phyloP scores from a whole-genome alignment of 2,113 vertebrate genomes.

The Dissostichus mawsoni region DNA sequence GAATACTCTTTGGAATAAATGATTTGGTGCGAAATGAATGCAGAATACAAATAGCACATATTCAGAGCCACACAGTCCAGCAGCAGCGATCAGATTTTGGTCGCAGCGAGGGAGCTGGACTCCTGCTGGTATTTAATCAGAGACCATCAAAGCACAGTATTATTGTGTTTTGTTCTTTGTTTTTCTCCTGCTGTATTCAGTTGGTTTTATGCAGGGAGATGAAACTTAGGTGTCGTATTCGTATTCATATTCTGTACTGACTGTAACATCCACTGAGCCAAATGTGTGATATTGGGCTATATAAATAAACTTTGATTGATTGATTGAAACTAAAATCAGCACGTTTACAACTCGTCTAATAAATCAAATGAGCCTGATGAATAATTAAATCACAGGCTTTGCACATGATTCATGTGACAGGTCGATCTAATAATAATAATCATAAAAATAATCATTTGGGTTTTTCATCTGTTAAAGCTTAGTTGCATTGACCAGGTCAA shows the following conservation, averaged over 20 bases:
- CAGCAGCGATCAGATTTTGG: background rate
- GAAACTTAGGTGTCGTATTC: too few species aligned
- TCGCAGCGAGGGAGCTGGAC: conserved; percentile 6
- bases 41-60: conserved; percentile 30
- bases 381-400: background rate
- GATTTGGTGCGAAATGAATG: conserved; percentile 1
- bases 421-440: background rate
- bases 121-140: conserved; percentile 32
- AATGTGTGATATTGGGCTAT: too few species aligned
- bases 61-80: background rate
- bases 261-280: too few species aligned
- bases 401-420: background rate
- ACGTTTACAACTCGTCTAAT: background rate
- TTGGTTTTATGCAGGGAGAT: background rate
- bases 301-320: too few species aligned
- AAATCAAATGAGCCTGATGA: background rate
- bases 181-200: conserved; percentile 12
- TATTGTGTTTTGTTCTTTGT: background rate
- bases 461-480: background rate
- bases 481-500: background rate
- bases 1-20: conserved; percentile 2
- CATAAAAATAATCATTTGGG: background rate
- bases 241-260: too few species aligned
- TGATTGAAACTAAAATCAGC: background rate
- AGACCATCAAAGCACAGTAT: background rate